Evolutionary conservation across 2,797 vertebrate genomes (phyloP).

Genomic region (Sebastes kiyomatsui): DNA sequence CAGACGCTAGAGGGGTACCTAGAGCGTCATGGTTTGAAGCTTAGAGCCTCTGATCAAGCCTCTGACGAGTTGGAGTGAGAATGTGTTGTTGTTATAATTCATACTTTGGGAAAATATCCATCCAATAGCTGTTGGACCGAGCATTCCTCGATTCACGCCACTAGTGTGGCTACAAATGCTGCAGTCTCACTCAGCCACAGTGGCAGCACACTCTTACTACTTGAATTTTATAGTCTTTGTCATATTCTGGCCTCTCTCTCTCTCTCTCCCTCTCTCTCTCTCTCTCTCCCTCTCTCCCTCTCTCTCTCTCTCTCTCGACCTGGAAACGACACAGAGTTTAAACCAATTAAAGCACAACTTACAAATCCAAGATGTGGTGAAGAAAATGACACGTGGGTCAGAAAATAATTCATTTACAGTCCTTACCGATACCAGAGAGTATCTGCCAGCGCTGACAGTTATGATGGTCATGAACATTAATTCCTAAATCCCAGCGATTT

Average conservation of each 20-base stretch:
- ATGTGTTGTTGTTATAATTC: neutral
- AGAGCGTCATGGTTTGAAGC: neutral
- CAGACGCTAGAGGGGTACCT: neutral
- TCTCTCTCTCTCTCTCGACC: neutral
- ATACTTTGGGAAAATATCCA: neutral
- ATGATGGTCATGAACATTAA: conserved; percentile 21
- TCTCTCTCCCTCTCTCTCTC: neutral
- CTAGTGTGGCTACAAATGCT: neutral
- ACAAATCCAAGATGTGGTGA: conserved; percentile 18
- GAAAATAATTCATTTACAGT: conserved; percentile 30
- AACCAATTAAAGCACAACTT: conserved; percentile 13
- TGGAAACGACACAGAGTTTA: conserved; percentile 30
- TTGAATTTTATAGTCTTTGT: conserved; percentile 38
- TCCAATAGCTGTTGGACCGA: neutral
- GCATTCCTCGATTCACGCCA: neutral
- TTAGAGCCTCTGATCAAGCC: neutral
- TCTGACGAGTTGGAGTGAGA: neutral
- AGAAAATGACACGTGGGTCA: conserved; percentile 41
- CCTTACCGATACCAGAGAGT: neutral
- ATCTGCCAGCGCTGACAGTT: conserved; percentile 47
- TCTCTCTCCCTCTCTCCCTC: neutral
- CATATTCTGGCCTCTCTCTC: conserved; percentile 31
- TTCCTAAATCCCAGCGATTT: conserved; percentile 24
- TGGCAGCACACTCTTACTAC: neutral
- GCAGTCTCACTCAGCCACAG: neutral